phyloP scores from a whole-genome alignment of 2,888 invertebrate species.

The Polyommatus icarus region DNA sequence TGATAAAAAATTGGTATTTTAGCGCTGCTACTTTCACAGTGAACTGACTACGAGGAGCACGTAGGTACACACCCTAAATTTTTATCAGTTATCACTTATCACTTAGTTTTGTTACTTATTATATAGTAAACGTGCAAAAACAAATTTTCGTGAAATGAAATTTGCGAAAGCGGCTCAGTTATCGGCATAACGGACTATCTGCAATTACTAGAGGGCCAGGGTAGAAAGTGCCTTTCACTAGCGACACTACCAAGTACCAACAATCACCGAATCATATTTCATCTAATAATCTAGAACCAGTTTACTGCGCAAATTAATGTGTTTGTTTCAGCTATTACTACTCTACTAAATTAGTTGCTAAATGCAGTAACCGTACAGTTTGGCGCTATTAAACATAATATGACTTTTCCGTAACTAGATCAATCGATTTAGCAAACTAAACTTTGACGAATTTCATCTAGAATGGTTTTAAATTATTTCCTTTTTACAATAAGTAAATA shows the following conservation, averaged over 20 bases:
- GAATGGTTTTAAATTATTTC: too few species aligned
- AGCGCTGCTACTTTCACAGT: too few species aligned
- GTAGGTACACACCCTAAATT: too few species aligned
- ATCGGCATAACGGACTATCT: slow-evolving; percentile 49
- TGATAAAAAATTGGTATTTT: too few species aligned
- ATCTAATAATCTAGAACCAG: slow-evolving; percentile 25
- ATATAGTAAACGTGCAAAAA: not conserved
- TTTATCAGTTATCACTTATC: too few species aligned
- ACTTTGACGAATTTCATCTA: too few species aligned
- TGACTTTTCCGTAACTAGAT: too few species aligned
- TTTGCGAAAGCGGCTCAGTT: slow-evolving; percentile 20
- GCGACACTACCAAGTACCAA: slow-evolving; percentile 55
- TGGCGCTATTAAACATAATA: too few species aligned
- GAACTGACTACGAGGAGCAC: too few species aligned
- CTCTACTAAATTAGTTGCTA: not conserved
- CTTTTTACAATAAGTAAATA: not conserved
- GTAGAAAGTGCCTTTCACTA: slow-evolving; percentile 79
- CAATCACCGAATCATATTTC: slow-evolving; percentile 59
- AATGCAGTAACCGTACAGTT: too few species aligned
- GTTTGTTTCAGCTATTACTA: not conserved
- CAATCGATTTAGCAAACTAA: too few species aligned
- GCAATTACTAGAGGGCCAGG: slow-evolving; percentile 69
- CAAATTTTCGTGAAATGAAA: not conserved
- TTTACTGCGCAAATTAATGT: slow-evolving; percentile 23
- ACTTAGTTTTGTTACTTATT: too few species aligned